Conservation (phyloP, 2,797 vertebrate species). For the Tiaroga cobitis region DNA sequence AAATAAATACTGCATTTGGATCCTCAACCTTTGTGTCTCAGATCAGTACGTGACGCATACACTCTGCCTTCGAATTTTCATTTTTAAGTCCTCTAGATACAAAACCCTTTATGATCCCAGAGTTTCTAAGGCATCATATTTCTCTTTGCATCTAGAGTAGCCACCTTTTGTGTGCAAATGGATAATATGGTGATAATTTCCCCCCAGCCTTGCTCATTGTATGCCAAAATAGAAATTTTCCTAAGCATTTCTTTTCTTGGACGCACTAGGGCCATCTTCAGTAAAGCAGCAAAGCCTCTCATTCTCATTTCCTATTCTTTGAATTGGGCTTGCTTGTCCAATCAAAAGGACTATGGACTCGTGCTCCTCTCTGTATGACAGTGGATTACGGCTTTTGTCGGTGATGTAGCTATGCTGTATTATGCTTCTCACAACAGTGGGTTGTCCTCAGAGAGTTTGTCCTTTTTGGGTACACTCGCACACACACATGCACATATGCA, state of each 20-base stretch:
- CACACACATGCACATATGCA: neutral
- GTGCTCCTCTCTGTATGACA: conserved; percentile 24
- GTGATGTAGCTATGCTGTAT: conserved; percentile 37
- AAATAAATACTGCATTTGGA: too few relatives aligned
- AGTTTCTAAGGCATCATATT: conserved; percentile 5
- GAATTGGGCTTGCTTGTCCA: conserved; percentile 31
- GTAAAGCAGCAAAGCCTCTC: conserved; percentile 21
- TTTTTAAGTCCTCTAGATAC: conserved; percentile 6
- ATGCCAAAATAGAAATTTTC: conserved; percentile 20
- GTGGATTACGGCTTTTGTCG: conserved; percentile 41
- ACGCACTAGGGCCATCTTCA: neutral
- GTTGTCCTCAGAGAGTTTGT: conserved; percentile 40
- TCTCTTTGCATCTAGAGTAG: neutral
- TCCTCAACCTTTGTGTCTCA: too few relatives aligned
- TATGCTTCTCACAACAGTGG: conserved; percentile 28
- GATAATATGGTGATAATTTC: conserved; percentile 25
- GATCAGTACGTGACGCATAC: too few relatives aligned
- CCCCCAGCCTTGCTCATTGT: conserved; percentile 7
- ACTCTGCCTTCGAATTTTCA: neutral
- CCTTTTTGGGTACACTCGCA: conserved; percentile 13
- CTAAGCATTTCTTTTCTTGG: neutral
- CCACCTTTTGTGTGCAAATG: conserved; percentile 31
- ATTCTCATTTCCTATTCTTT: conserved; percentile 33
- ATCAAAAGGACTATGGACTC: conserved; percentile 22
- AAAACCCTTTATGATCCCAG: conserved; percentile 18